Evolutionary conservation across 2,888 invertebrate species (phyloP).

Genomic region (Cynaeus angustus): DNA sequence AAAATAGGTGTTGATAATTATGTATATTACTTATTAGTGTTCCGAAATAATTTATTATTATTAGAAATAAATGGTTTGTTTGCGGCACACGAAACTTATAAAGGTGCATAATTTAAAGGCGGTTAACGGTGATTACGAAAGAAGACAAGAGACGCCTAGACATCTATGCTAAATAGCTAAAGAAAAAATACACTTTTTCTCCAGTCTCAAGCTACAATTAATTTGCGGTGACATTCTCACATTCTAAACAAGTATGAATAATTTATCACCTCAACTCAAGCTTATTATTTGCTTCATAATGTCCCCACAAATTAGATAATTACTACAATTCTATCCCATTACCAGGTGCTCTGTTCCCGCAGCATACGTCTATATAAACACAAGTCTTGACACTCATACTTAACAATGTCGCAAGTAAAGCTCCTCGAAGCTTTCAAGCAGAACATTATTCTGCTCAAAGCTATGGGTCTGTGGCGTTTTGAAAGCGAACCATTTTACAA

Average conservation of each 20-base stretch:
- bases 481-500: conserved; percentile 8
- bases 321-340: conserved; percentile 11
- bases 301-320: conserved; percentile 25
- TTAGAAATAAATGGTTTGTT: conserved; percentile 38
- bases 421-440: conserved; percentile 28
- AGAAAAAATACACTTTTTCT: too few species aligned
- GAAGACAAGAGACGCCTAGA: conserved; percentile 3
- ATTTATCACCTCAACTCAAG: not conserved
- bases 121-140: conserved; percentile 21
- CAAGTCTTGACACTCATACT: not conserved
- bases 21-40: conserved; percentile 32
- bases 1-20: conserved; percentile 40
- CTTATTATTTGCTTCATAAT: conserved; percentile 15
- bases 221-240: too few species aligned
- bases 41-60: conserved; percentile 36
- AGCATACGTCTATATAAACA: conserved; percentile 21
- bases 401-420: conserved; percentile 22
- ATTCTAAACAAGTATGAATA: too few species aligned
- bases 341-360: conserved; percentile 26
- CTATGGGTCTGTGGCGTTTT: conserved; percentile 32
- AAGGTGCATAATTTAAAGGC: conserved; percentile 5
- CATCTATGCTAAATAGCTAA: too few species aligned
- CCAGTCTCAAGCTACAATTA: too few species aligned
- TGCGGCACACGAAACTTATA: conserved; percentile 14
- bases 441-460: conserved; percentile 24